Evolutionary conservation across 2,113 vertebrate genomes (phyloP), one percentile per base, ranked within the genome.

Genomic region (Capreolus pygargus): DNA sequence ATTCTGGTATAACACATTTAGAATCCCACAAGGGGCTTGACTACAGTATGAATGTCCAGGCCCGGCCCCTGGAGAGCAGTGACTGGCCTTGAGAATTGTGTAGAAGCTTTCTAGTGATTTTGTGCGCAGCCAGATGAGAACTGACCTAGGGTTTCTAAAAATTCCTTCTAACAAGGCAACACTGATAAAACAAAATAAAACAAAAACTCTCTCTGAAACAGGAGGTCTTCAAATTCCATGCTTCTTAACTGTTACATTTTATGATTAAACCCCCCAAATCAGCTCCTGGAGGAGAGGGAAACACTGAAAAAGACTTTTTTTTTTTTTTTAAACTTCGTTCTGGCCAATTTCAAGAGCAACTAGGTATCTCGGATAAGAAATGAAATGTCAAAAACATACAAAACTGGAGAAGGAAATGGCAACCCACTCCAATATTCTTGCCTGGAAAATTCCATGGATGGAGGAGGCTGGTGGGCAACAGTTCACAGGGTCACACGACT

Each of bases 321-420:
- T 85, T 82, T 70, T 12, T 27, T 14, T 0, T 27, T 0, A 0
- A 33, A 43, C 47, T 58, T 81, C 16, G 12, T 57, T n/a, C 78
- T 1, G 5, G 16, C 30, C n/a, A 55, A 47, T 93, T 93, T 93
- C 39, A 91, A 91, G 58, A 93, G 36, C 25, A 64, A n/a, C 23
- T 74, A 57, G 11, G 6, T 74, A 36, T 74, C 43, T 92, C 70
- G 30, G 54, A n/a, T 86, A 92, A 96, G 52, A 88, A 93, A 57
- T 19, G 55, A 86, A 55, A 47, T 47, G 58, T 58, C 13, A 27
- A 45, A 92, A 13, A 61, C 7, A 50, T 28, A 50, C 28, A 79
- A 30, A 79, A 47, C 28, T 70, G n/a, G n/a, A 70, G 67, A 39
- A 70, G n/a, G n/a, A 70, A 70, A 39, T 1, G 67, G 67, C 67